Percentiles rank a stretch among this genome's conserved stretches.
Evolutionary conservation across 2,113 vertebrate genomes (phyloP).

Genomic region (Micromys minutus): DNA sequence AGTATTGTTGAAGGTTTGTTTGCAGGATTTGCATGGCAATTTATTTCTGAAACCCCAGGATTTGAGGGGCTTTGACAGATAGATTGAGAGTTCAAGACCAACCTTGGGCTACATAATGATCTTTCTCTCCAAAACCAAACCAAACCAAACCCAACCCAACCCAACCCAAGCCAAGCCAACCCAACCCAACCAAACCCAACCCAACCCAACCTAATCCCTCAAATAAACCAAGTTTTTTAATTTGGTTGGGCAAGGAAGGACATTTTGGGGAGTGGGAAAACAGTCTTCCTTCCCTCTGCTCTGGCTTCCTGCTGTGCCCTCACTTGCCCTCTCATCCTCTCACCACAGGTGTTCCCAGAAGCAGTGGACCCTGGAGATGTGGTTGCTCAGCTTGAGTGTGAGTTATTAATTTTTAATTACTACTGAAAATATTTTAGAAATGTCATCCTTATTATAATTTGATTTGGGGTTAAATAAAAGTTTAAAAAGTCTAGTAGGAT

Average conservation of each 20-base stretch:
- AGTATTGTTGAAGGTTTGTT: not conserved
- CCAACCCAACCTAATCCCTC: not conserved
- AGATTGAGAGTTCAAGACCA: not conserved
- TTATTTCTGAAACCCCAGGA: not conserved
- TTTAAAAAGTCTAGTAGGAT: constrained; percentile 31
- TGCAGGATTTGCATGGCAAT: not conserved
- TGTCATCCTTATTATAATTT: not conserved
- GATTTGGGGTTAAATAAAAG: constrained; percentile 35
- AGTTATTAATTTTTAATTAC: constrained; percentile 73
- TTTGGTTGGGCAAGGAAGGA: constrained; percentile 27
- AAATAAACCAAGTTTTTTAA: not conserved
- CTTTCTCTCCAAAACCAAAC: not conserved
- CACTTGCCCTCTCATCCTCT: not conserved
- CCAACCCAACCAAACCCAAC: no score
- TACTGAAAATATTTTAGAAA: constrained; percentile 35
- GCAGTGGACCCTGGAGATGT: constrained; percentile 93
- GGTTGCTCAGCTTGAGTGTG: constrained; percentile 93
- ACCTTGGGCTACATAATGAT: not conserved
- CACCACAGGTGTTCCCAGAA: constrained; percentile 87
- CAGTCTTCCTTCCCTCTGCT: not conserved
- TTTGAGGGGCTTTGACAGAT: not conserved
- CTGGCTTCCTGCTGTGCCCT: not conserved
- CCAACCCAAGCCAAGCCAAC: not conserved
- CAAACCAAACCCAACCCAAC: not conserved
- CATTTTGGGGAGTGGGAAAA: constrained; percentile 16